These are phyloP conservation scores for Mohoua ochrocephala DNA, from an alignment of 2,113 vertebrate genomes.

Conservation along the genomic window DNA sequence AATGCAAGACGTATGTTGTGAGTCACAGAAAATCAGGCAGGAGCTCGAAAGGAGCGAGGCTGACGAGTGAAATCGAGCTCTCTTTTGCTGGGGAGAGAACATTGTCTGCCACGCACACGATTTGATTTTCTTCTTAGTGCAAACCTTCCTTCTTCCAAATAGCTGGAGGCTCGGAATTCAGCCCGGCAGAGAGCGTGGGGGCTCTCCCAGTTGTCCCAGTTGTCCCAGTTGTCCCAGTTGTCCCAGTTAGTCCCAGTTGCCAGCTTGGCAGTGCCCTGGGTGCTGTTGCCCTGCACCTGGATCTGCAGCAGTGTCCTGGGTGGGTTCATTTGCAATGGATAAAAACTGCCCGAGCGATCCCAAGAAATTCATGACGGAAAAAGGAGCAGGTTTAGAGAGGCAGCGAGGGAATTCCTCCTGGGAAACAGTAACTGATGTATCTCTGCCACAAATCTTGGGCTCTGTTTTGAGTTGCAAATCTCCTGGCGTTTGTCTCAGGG, in stretches of 20 bases:
- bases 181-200: background rate
- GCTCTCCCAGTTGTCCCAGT: background rate
- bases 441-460: background rate
- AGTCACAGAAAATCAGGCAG: background rate
- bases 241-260: too few species aligned
- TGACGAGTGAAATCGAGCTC: background rate
- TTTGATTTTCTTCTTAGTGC: conserved; percentile 20
- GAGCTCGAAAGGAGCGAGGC: background rate
- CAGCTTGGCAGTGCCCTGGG: background rate
- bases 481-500: background rate
- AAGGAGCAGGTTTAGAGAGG: background rate
- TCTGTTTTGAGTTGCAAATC: background rate
- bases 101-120: background rate
- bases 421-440: background rate
- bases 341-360: too few species aligned
- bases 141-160: background rate
- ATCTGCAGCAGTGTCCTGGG: rapidly evolving
- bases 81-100: background rate
- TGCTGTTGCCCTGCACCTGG: background rate
- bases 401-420: background rate
- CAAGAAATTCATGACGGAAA: background rate
- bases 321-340: background rate
- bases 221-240: background rate
- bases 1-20: conserved; percentile 30
- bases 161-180: conserved; percentile 6